phyloP scores from a whole-genome alignment of 1,140 invertebrate genomes.

The Solenopsis fugax region DNA sequence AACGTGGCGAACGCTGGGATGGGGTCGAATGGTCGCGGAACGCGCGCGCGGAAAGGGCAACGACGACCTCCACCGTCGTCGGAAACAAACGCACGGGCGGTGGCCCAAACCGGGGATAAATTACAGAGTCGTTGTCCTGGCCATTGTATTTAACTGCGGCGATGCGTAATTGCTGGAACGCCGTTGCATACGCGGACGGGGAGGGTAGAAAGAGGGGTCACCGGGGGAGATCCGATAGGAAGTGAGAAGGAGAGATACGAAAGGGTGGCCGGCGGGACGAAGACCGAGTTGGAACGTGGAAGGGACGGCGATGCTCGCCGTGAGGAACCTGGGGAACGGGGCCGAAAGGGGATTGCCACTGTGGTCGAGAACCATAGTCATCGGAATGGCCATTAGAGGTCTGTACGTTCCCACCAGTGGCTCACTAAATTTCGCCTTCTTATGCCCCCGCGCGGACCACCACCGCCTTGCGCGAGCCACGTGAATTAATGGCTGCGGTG shows the following conservation, averaged over 20 bases:
- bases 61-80: conserved; percentile 65
- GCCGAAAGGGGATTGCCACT: conserved; percentile 71
- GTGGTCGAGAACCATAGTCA: conserved; percentile 82
- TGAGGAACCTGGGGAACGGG: conserved; percentile 38
- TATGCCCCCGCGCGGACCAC: conserved; percentile 75
- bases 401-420: conserved; percentile 83
- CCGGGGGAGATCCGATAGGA: conserved; percentile 46
- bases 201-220: conserved; percentile 36
- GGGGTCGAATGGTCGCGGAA: conserved; percentile 52
- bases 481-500: conserved; percentile 82
- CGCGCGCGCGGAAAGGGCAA: conserved; percentile 30
- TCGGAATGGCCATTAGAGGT: conserved; percentile 85
- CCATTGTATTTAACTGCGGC: conserved; percentile 84
- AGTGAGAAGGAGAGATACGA: conserved; percentile 57
- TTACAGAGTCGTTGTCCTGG: conserved; percentile 84
- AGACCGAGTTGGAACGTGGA: conserved; percentile 73
- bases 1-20: conserved; percentile 50
- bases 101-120: conserved; percentile 82
- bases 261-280: conserved; percentile 58
- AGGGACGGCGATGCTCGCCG: conserved; percentile 40
- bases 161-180: conserved; percentile 84
- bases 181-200: conserved; percentile 72
- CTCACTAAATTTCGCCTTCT: conserved; percentile 86
- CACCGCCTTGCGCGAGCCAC: conserved; percentile 77
- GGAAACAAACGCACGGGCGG: conserved; percentile 69